phyloP scores from a whole-genome alignment of 2,888 invertebrate species.

The Sepiola atlantica region DNA sequence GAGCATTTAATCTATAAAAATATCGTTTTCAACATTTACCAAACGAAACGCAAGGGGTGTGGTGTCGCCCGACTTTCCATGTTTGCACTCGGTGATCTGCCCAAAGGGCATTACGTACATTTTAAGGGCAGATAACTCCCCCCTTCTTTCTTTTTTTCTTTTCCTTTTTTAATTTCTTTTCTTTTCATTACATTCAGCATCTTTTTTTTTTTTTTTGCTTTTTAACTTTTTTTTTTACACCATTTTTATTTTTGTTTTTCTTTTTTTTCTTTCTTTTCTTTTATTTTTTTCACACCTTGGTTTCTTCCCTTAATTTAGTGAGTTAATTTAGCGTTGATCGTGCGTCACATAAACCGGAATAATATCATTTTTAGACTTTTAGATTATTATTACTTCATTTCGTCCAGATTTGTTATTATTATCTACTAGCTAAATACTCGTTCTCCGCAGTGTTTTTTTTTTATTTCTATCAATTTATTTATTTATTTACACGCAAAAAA shows the following conservation, averaged over 20 bases:
- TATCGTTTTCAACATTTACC: slow-evolving; percentile 23
- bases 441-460: too few relatives aligned
- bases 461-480: too few relatives aligned
- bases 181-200: not conserved
- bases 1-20: slow-evolving; percentile 16
- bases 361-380: too few relatives aligned
- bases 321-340: not conserved
- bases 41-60: not conserved
- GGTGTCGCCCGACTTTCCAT: not conserved
- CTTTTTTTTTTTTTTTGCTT: not conserved
- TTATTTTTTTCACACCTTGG: not conserved
- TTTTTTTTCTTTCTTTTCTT: not conserved
- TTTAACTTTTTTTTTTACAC: not conserved
- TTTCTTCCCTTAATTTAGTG: not conserved
- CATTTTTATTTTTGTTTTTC: not conserved
- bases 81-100: not conserved
- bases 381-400: too few relatives aligned
- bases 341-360: not conserved
- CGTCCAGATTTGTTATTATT: too few relatives aligned
- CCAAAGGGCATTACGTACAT: slow-evolving; percentile 6
- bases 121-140: not conserved
- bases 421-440: too few relatives aligned
- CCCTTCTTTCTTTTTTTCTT: not conserved
- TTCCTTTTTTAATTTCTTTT: too few relatives aligned
- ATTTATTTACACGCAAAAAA: too few relatives aligned